Percentiles rank a stretch among this genome's conserved stretches.
These are phyloP conservation scores for Hemicentrotus pulcherrimus DNA, from an alignment of 35 echinoderm and acorn worm genomes.

Conservation along the genomic window DNA sequence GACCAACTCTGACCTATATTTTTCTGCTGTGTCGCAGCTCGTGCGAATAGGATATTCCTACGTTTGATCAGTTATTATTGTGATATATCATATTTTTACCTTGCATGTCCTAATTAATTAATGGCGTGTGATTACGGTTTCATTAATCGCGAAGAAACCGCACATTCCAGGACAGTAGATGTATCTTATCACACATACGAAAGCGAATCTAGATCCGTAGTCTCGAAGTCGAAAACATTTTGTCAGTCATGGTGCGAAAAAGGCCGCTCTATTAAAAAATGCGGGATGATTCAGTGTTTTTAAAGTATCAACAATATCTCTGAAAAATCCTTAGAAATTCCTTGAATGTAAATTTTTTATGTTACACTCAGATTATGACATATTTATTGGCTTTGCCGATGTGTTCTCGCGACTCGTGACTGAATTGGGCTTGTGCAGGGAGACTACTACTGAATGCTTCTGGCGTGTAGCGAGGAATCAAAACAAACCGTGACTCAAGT, in stretches of 20 bases:
- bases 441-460: background rate
- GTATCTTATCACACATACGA: background rate
- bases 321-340: background rate
- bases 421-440: background rate
- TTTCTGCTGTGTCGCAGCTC: background rate
- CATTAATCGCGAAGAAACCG: background rate
- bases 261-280: background rate
- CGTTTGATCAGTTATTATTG: background rate
- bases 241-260: background rate
- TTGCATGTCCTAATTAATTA: background rate
- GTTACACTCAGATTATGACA: background rate
- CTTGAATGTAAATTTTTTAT: background rate
- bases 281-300: background rate
- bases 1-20: background rate
- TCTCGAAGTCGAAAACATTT: background rate
- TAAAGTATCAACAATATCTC: background rate
- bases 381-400: background rate
- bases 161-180: background rate
- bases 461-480: background rate
- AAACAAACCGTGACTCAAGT: background rate
- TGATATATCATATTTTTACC: background rate
- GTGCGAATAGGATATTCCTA: background rate
- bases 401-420: background rate
- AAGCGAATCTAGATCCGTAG: background rate
- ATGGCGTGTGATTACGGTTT: background rate